phyloP scores from a whole-genome alignment of 2,888 invertebrate species.

The Drosophila austrosaltans region DNA sequence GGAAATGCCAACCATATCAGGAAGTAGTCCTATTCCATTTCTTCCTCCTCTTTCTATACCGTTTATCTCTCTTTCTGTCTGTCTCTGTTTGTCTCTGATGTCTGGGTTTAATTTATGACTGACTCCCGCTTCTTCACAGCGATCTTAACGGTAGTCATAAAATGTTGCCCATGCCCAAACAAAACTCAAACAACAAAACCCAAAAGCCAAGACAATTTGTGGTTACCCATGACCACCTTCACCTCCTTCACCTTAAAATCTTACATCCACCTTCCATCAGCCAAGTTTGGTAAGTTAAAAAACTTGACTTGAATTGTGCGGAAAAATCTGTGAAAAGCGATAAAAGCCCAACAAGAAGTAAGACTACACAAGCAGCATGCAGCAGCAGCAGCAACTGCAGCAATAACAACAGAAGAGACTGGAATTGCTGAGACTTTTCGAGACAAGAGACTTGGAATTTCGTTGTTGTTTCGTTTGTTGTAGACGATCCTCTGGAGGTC shows the following conservation, averaged over 20 bases:
- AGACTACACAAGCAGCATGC: conserved; percentile 15
- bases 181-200: conserved; percentile 44
- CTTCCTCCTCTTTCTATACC: background rate
- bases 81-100: conserved; percentile 17
- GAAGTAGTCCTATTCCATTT: conserved; percentile 15
- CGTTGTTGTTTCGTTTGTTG: conserved; percentile 18
- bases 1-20: conserved; percentile 59
- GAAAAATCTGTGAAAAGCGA: conserved; percentile 78
- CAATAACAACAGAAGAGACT: conserved; percentile 16
- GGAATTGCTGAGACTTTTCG: conserved; percentile 45
- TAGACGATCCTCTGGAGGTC: conserved; percentile 35
- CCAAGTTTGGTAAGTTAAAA: conserved; percentile 15
- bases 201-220: conserved; percentile 36
- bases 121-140: conserved; percentile 50
- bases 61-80: conserved; percentile 31
- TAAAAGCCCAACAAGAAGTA: conserved; percentile 60
- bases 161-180: conserved; percentile 44
- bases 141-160: conserved; percentile 74
- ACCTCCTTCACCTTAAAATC: background rate
- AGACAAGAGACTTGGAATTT: conserved; percentile 1
- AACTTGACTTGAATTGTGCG: conserved; percentile 59
- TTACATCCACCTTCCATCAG: background rate
- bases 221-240: conserved; percentile 13
- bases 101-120: conserved; percentile 54
- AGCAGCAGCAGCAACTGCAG: conserved; percentile 19